Base-by-base conservation (phyloP, 1,140 invertebrate species). In the Papilio glaucus region DNA sequence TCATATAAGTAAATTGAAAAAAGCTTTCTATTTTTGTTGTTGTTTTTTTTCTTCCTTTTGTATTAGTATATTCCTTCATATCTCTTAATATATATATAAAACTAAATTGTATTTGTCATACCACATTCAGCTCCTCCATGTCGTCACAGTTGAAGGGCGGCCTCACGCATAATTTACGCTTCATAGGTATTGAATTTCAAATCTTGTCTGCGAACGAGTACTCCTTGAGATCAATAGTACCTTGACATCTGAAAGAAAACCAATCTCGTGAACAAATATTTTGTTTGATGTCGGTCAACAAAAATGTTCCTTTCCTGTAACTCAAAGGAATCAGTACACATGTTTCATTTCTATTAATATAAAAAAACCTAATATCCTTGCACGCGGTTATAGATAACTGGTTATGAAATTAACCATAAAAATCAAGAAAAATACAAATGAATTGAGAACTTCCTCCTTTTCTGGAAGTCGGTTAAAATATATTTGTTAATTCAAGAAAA, bases 121-220 rank as follows among this genome's bases (percentile, higher is more conserved):
- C 89, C 72, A 88, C 89, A 83, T 90, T 90, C 1, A 91, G 78
- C 76, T 91, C 88, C 72, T 91, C 89, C 89, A 91, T 91, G 15
- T 89, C 87, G 86, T 91, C 87, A 85, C 89, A 91, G 67, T 77
- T 87, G 70, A 88, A 89, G 1, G 87, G 75, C n/a, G 83, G 80
- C n/a, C 81, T 73, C 29, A 70, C 72, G 68, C 88, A 88, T 84
- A 89, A 72, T 86, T 90, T 91, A 7, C 89, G 88, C 87, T 90
- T 91, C 89, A 91, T 91, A 87, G 65, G 86, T 84, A 69, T 69
- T 63, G 61, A 38, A 63, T 63, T 24, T 21, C 61, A 63, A 53
- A 63, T 53, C 15, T 53, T 37, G 63, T 72, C 21, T 62, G 37
- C 18, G 60, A 72, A 26, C n/a, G 7, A 15, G 8, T 38, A 39